Conservation (phyloP, 1,140 invertebrate species). For the Eupeodes corollae region DNA sequence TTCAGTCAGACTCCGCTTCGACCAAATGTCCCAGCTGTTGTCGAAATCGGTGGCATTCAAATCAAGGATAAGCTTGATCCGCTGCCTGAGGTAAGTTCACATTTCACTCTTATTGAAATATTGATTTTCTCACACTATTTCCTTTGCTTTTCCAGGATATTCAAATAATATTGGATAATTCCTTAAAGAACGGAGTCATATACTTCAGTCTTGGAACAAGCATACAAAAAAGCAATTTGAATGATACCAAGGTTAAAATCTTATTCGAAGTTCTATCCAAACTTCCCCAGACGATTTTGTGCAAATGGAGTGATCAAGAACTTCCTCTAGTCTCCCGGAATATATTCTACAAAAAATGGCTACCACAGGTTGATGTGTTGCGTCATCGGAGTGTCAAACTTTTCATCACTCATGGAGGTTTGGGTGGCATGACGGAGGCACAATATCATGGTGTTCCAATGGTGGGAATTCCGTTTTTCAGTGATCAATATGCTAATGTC, state of each 20-base stretch:
- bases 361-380: constrained; percentile 57
- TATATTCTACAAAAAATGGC: constrained; percentile 52
- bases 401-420: constrained; percentile 63
- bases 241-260: constrained; percentile 24
- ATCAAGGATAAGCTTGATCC: constrained; percentile 21
- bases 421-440: constrained; percentile 57
- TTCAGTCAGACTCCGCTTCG: constrained; percentile 21
- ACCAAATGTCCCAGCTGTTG: constrained; percentile 28
- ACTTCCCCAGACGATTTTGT: constrained; percentile 44
- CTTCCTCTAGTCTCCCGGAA: constrained; percentile 46
- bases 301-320: constrained; percentile 49
- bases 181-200: constrained; percentile 42
- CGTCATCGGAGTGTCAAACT: constrained; percentile 55
- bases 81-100: constrained; percentile 23
- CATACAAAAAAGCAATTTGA: constrained; percentile 36
- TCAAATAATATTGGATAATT: constrained; percentile 40
- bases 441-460: constrained; percentile 58
- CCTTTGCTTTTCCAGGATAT: constrained; percentile 36
- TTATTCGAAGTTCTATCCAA: constrained; percentile 40
- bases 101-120: background rate
- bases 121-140: too few species aligned
- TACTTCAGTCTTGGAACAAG: constrained; percentile 51
- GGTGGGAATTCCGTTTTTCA: constrained; percentile 54
- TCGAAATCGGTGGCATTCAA: constrained; percentile 39
- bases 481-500: constrained; percentile 49